phyloP scores from a whole-genome alignment of 2,888 invertebrate species.

The Exocentrus adspersus region DNA sequence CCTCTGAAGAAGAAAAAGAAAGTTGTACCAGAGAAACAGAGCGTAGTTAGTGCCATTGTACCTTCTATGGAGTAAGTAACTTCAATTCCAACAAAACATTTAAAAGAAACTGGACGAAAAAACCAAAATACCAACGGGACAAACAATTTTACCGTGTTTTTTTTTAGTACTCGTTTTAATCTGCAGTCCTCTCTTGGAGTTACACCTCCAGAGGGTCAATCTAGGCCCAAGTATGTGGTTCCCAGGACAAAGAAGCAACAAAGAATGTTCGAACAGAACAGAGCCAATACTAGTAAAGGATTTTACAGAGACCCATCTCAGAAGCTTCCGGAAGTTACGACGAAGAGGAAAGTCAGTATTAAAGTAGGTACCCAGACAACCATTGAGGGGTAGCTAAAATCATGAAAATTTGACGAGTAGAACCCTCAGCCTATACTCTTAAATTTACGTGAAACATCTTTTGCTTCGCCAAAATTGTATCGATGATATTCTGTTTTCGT shows the following conservation, averaged over 20 bases:
- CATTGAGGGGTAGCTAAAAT: too few relatives aligned
- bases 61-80: constrained; percentile 46
- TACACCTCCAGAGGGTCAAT: constrained; percentile 27
- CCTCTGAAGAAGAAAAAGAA: constrained; percentile 29
- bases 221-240: constrained; percentile 45
- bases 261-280: constrained; percentile 42
- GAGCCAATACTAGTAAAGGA: constrained; percentile 46
- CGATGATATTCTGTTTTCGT: too few relatives aligned
- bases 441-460: too few relatives aligned
- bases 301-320: constrained; percentile 55
- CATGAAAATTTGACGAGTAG: too few relatives aligned
- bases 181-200: constrained; percentile 36
- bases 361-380: constrained; percentile 36
- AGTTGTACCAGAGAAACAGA: constrained; percentile 39
- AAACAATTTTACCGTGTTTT: too few relatives aligned
- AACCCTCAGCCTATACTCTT: too few relatives aligned
- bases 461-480: too few relatives aligned
- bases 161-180: constrained; percentile 43
- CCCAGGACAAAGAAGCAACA: constrained; percentile 48
- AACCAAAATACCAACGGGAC: too few relatives aligned
- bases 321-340: constrained; percentile 51
- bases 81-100: too few relatives aligned
- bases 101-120: too few relatives aligned
- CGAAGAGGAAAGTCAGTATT: constrained; percentile 40
- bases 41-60: constrained; percentile 38